Evolutionary conservation across 2,797 vertebrate genomes (phyloP).

Genomic region (Menidia menidia): DNA sequence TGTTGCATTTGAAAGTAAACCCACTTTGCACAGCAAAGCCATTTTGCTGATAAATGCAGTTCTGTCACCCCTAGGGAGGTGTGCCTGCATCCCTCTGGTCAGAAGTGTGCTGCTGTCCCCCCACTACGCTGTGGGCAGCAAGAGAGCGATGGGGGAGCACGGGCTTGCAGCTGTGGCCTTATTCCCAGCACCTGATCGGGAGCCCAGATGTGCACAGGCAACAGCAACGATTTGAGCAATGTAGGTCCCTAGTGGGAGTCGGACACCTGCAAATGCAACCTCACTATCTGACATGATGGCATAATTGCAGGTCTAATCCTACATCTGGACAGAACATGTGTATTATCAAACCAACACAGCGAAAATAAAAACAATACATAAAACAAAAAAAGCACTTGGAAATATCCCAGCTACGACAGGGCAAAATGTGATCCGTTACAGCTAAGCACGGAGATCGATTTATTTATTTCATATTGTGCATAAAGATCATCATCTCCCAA

Average conservation of each 20-base stretch:
- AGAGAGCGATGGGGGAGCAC: constrained; percentile 28
- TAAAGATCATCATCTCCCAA: constrained; percentile 13
- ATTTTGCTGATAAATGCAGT: constrained; percentile 80
- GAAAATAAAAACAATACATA: constrained; percentile 57
- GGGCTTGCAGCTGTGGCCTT: constrained; percentile 81
- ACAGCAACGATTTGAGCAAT: constrained; percentile 80
- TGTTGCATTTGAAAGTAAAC: constrained; percentile 67
- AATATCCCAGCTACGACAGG: constrained; percentile 50
- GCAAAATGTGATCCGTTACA: constrained; percentile 27
- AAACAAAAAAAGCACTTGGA: constrained; percentile 57
- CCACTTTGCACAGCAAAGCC: constrained; percentile 31
- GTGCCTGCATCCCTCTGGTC: constrained; percentile 75
- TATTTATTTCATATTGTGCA: constrained; percentile 16
- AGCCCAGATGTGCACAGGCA: constrained; percentile 79
- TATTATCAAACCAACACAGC: constrained; percentile 58
- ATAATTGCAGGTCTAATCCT: constrained; percentile 75
- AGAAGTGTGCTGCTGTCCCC: constrained; percentile 59
- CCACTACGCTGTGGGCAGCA: constrained; percentile 52
- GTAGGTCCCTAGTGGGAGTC: constrained; percentile 72
- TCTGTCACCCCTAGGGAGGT: constrained; percentile 71
- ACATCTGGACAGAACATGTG: constrained; percentile 68
- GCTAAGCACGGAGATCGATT: constrained; percentile 19
- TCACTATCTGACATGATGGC: constrained; percentile 67
- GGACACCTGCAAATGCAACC: constrained; percentile 78
- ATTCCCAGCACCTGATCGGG: constrained; percentile 80